Conservation (phyloP, 2,888 invertebrate species). For the Camptogramma bilineatum region DNA sequence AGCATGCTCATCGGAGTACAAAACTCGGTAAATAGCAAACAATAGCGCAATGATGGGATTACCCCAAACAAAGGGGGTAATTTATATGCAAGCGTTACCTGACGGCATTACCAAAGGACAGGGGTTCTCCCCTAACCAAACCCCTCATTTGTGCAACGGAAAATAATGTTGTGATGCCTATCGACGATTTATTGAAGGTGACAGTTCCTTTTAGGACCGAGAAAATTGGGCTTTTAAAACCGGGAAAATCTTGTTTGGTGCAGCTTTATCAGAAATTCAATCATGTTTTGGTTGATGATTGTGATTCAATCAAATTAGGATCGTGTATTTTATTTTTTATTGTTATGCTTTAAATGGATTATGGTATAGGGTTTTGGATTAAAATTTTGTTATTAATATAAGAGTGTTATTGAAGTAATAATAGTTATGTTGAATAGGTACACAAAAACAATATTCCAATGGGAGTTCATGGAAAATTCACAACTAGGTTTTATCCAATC, state of each 20-base stretch:
- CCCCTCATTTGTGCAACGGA: conserved; percentile 61
- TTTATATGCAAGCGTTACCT: conserved; percentile 81
- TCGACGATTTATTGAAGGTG: conserved; percentile 67
- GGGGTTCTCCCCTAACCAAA: conserved; percentile 55
- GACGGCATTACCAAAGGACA: conserved; percentile 74
- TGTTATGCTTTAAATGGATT: too few species aligned
- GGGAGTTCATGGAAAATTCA: too few species aligned
- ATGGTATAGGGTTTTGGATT: too few species aligned
- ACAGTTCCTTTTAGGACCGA: conserved; percentile 57
- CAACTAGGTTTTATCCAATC: too few species aligned
- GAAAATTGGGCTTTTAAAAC: conserved; percentile 56
- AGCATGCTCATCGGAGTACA: conserved; percentile 34
- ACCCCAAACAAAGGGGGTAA: conserved; percentile 71
- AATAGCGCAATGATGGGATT: conserved; percentile 68
- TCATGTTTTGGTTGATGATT: conserved; percentile 11
- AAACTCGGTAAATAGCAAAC: conserved; percentile 53
- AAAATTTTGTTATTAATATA: too few species aligned
- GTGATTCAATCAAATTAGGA: conserved; percentile 1
- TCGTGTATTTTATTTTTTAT: not conserved
- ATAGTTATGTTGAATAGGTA: too few species aligned
- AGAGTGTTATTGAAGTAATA: too few species aligned
- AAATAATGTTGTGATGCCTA: conserved; percentile 68
- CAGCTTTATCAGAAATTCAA: conserved; percentile 27
- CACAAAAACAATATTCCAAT: too few species aligned
- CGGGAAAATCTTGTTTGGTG: conserved; percentile 25